A percentile compares a stretch with the other conserved stretches of the same genome.
Evolutionary conservation across 2,113 vertebrate genomes (phyloP).

Genomic region (Saccopteryx bilineata): DNA sequence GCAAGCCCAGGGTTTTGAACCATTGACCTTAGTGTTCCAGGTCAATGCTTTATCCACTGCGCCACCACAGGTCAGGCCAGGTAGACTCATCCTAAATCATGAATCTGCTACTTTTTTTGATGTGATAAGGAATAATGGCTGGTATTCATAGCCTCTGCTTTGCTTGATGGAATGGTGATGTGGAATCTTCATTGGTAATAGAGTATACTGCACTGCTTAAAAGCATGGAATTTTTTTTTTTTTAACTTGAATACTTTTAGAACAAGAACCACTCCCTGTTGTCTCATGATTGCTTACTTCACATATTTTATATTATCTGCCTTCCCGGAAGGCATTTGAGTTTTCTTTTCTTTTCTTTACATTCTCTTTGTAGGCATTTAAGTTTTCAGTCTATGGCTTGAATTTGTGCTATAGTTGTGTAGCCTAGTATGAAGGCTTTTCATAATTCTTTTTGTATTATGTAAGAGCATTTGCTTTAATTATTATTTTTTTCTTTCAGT

Average conservation of each 20-base stretch:
- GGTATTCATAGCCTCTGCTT: conserved; percentile 1
- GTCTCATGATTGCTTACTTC: not conserved
- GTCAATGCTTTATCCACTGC: too few relatives aligned
- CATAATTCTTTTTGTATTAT: conserved; percentile 52
- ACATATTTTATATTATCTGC: conserved; percentile 7
- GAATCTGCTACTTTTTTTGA: not conserved
- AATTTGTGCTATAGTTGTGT: not conserved
- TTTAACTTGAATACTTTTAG: conserved; percentile 13
- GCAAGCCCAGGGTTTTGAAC: too few relatives aligned
- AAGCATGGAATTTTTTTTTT: conserved; percentile 26
- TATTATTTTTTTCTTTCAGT: conserved; percentile 87
- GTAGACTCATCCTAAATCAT: not conserved
- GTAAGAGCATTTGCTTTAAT: conserved; percentile 61
- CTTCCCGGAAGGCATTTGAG: conserved; percentile 28
- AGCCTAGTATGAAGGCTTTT: conserved; percentile 15
- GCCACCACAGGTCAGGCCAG: too few relatives aligned
- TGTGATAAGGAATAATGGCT: not conserved
- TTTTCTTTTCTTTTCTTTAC: not conserved
- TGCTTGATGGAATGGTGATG: not conserved
- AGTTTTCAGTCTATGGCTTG: not conserved
- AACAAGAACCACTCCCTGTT: not conserved
- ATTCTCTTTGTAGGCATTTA: not conserved
- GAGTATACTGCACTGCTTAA: not conserved
- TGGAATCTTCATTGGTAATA: conserved; percentile 1
- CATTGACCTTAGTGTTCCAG: too few relatives aligned